These are phyloP conservation scores for Catostomus latipinnis DNA, from an alignment of 2,797 vertebrate genomes.

Conservation along the genomic window DNA sequence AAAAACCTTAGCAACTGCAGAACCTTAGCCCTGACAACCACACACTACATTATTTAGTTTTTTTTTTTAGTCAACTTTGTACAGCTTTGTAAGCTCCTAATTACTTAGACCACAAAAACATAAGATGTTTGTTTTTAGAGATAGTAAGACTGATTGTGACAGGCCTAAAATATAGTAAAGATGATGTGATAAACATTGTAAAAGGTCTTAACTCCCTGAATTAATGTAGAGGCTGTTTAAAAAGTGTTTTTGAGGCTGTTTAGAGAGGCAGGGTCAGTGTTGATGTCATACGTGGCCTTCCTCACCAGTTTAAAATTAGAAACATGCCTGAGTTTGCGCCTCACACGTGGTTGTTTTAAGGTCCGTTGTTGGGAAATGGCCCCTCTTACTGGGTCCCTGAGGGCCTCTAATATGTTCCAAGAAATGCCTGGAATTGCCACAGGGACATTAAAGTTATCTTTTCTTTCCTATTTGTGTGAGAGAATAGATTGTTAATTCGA, in stretches of 20 bases:
- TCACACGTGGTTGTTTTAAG: conserved; percentile 27
- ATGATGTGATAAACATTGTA: neutral
- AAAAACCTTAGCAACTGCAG: no score
- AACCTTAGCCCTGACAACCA: no score
- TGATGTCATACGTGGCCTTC: conserved; percentile 12
- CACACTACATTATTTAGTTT: no score
- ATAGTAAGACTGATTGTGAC: neutral
- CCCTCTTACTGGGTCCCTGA: conserved; percentile 12
- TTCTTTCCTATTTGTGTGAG: neutral
- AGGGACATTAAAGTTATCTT: neutral
- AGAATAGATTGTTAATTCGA: neutral
- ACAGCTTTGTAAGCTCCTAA: neutral
- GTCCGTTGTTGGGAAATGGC: conserved; percentile 11
- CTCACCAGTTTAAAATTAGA: conserved; percentile 13
- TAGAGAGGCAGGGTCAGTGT: conserved; percentile 6
- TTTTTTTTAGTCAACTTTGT: neutral
- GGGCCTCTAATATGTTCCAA: conserved; percentile 22
- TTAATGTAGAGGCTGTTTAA: neutral
- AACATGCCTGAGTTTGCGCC: conserved; percentile 7
- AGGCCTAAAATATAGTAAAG: neutral
- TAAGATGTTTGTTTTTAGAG: neutral
- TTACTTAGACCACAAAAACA: neutral
- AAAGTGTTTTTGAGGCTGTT: neutral
- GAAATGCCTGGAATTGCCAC: conserved; percentile 10
- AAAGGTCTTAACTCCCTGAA: neutral